phyloP scores from a whole-genome alignment of 2,113 vertebrate genomes.

The Centropus unirufus region DNA sequence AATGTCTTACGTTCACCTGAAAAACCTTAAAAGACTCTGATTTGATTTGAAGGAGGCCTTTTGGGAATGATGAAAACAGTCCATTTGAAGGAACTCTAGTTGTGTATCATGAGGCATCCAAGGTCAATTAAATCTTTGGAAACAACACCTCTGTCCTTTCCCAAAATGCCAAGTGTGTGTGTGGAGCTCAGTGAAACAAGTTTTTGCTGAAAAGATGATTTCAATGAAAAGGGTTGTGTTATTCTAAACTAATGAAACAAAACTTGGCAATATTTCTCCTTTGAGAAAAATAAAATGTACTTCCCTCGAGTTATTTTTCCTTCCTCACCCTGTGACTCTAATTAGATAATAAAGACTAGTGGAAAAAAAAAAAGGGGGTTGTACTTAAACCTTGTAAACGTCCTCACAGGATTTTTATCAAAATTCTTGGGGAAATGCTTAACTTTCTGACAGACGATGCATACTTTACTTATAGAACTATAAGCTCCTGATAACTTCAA shows the following conservation, averaged over 20 bases:
- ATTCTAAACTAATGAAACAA: background rate
- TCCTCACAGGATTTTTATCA: background rate
- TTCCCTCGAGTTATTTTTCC: background rate
- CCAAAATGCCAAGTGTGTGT: background rate
- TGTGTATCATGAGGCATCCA: background rate
- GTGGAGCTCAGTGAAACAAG: background rate
- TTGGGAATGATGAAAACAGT: background rate
- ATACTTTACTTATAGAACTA: background rate
- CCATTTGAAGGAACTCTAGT: background rate
- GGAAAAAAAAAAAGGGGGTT: background rate
- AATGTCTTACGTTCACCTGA: background rate
- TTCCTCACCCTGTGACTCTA: background rate
- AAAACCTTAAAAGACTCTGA: background rate
- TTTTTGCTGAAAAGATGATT: background rate
- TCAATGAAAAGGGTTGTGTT: background rate
- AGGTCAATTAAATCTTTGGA: background rate
- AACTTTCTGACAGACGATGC: background rate
- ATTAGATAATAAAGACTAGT: background rate
- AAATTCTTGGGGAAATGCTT: background rate
- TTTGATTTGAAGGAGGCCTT: background rate
- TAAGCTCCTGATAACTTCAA: slow-evolving; percentile 7
- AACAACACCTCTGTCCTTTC: background rate
- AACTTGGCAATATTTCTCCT: background rate
- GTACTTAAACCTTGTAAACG: background rate
- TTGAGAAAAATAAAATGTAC: background rate